phyloP scores from a whole-genome alignment of 2,797 vertebrate species.

The Erpetoichthys calabaricus region DNA sequence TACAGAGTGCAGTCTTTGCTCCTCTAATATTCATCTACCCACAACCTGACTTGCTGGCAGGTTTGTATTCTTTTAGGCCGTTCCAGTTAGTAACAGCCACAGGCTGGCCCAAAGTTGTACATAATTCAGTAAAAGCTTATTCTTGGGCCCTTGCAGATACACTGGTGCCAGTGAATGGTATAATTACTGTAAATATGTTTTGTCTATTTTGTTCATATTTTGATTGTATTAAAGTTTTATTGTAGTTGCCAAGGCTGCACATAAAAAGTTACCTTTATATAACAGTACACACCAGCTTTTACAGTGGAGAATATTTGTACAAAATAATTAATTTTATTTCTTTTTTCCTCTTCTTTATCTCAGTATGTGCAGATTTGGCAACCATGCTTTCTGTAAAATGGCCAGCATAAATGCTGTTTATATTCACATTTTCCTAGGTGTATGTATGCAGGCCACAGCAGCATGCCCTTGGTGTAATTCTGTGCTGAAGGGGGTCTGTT shows the following conservation, averaged over 20 bases:
- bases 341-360: conserved; percentile 36
- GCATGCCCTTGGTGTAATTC: conserved; percentile 74
- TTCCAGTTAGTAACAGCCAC: conserved; percentile 2
- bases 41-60: conserved; percentile 3
- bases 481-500: conserved; percentile 75
- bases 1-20: conserved; percentile 7
- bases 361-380: conserved; percentile 51
- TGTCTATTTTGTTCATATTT: conserved; percentile 57
- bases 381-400: conserved; percentile 59
- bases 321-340: conserved; percentile 43
- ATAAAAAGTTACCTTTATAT: conserved; percentile 18
- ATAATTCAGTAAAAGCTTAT: conserved; percentile 5
- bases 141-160: conserved; percentile 12
- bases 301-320: conserved; percentile 2
- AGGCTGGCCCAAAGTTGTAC: conserved; percentile 3
- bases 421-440: conserved; percentile 83
- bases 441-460: conserved; percentile 72
- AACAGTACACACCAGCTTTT: conserved; percentile 12
- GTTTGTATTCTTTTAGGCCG: conserved; percentile 5
- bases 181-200: conserved; percentile 44
- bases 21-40: neutral
- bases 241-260: conserved; percentile 61
- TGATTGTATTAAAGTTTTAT: conserved; percentile 57
- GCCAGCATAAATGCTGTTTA: conserved; percentile 83
- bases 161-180: conserved; percentile 5